These are phyloP conservation scores for Scaptodrosophila latifasciaeformis DNA, from an alignment of 2,888 invertebrate species.

Conservation along the genomic window DNA sequence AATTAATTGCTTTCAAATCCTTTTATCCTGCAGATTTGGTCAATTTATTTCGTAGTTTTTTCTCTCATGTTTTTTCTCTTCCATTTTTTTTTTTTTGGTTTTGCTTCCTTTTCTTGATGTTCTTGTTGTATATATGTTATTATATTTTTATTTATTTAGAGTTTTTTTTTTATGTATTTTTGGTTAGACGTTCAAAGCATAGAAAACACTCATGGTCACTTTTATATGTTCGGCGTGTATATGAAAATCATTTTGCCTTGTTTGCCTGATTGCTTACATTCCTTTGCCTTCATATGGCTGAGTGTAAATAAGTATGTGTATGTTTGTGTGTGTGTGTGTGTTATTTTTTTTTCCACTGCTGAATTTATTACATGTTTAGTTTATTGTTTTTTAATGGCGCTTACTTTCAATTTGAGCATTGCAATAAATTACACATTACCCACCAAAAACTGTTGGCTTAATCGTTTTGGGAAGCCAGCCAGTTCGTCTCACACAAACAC, in stretches of 20 bases:
- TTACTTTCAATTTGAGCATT: conserved; percentile 62
- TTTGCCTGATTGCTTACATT: too few species aligned
- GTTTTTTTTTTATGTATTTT: too few species aligned
- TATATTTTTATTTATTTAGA: too few species aligned
- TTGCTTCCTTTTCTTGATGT: not conserved
- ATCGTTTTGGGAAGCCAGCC: not conserved
- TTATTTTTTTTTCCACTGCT: conserved; percentile 19
- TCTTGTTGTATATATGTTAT: conserved; percentile 19
- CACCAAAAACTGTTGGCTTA: not conserved
- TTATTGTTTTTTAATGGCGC: conserved; percentile 64
- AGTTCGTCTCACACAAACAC: too few species aligned
- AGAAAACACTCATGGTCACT: too few species aligned
- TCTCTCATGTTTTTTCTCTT: conserved; percentile 43
- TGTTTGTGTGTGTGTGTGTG: not conserved
- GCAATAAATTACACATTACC: conserved; percentile 64
- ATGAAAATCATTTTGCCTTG: too few species aligned
- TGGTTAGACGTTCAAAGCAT: too few species aligned
- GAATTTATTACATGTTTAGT: conserved; percentile 64
- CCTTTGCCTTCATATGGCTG: too few species aligned
- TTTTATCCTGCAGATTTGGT: conserved; percentile 65
- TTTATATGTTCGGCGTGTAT: too few species aligned
- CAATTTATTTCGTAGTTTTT: conserved; percentile 59
- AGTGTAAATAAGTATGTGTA: conserved; percentile 10
- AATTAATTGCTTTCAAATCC: conserved; percentile 67
- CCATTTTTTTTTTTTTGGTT: not conserved